Conservation (phyloP, 2,797 vertebrate genomes). For the Pseudomugil gertrudae region DNA sequence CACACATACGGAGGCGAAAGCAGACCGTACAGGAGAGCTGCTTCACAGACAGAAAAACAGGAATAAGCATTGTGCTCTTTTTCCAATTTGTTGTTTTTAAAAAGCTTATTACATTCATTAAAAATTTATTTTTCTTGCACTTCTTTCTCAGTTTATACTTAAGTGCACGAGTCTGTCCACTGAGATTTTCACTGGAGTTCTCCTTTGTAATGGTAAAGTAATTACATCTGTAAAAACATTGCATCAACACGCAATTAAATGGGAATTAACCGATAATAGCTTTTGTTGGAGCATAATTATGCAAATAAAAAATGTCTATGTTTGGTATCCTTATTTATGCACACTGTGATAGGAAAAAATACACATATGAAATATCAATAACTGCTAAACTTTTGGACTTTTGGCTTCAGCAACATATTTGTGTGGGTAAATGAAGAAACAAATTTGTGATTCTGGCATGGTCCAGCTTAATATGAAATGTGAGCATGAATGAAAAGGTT, state of each 20-base stretch:
- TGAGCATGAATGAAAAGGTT: constrained; percentile 60
- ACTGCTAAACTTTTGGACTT: constrained; percentile 66
- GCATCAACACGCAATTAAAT: constrained; percentile 70
- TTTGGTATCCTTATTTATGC: constrained; percentile 46
- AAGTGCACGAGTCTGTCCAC: constrained; percentile 49
- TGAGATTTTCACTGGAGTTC: constrained; percentile 49
- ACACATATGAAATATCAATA: constrained; percentile 71
- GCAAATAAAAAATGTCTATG: constrained; percentile 46
- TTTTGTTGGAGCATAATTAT: constrained; percentile 66
- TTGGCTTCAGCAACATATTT: constrained; percentile 70
- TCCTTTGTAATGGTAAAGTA: constrained; percentile 54
- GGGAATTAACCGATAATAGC: constrained; percentile 68
- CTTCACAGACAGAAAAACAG: constrained; percentile 47
- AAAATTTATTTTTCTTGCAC: constrained; percentile 52
- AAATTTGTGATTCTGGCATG: constrained; percentile 67
- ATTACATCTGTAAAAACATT: constrained; percentile 70
- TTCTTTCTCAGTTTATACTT: constrained; percentile 49
- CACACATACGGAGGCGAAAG: constrained; percentile 13
- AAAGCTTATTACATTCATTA: constrained; percentile 59
- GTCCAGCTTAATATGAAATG: constrained; percentile 59
- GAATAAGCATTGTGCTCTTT: constrained; percentile 58
- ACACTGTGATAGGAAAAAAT: constrained; percentile 52
- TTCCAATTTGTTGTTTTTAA: constrained; percentile 54
- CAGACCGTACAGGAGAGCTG: constrained; percentile 37
- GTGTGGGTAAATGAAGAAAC: constrained; percentile 74